These are phyloP conservation scores for Scartelaos histophorus DNA, from an alignment of 2,113 vertebrate genomes.

Conservation along the genomic window DNA sequence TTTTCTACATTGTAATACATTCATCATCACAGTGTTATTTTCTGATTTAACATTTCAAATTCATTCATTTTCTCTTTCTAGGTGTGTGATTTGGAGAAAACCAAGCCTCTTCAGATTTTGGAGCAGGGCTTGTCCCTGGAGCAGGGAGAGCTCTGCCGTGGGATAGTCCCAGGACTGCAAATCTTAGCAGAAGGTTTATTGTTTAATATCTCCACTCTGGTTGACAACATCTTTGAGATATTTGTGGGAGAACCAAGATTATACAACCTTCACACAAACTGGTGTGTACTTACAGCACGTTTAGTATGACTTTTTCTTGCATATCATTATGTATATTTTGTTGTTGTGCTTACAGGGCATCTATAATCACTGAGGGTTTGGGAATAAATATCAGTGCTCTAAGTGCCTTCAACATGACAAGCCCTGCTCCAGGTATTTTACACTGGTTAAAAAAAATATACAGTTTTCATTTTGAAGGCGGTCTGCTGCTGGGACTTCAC, in stretches of 20 bases:
- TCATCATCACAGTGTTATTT: neutral
- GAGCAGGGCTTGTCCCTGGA: slow-evolving; percentile 38
- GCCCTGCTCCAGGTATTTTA: slow-evolving; percentile 60
- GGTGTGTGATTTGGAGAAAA: slow-evolving; percentile 71
- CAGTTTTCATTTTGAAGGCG: neutral
- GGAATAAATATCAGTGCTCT: slow-evolving; percentile 62
- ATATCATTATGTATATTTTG: neutral
- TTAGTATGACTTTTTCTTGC: neutral
- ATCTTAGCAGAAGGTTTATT: slow-evolving; percentile 40
- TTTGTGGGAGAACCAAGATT: slow-evolving; percentile 69
- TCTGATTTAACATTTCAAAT: neutral
- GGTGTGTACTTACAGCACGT: slow-evolving; percentile 48
- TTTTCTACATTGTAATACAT: neutral
- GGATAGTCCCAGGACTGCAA: slow-evolving; percentile 49
- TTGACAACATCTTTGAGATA: slow-evolving; percentile 53
- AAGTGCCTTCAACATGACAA: slow-evolving; percentile 45
- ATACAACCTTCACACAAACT: slow-evolving; percentile 60
- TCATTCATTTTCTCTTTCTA: too few relatives aligned
- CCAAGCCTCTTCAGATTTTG: slow-evolving; percentile 36
- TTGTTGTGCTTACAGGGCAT: slow-evolving; percentile 57
- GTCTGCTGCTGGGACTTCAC: neutral
- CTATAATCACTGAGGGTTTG: slow-evolving; percentile 44
- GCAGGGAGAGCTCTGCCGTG: slow-evolving; percentile 66
- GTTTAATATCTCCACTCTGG: slow-evolving; percentile 40
- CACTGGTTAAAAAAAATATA: neutral